Evolutionary conservation across 2,113 vertebrate species (phyloP), one percentile per base, ranked within the genome.

Genomic region (Lepus americanus): DNA sequence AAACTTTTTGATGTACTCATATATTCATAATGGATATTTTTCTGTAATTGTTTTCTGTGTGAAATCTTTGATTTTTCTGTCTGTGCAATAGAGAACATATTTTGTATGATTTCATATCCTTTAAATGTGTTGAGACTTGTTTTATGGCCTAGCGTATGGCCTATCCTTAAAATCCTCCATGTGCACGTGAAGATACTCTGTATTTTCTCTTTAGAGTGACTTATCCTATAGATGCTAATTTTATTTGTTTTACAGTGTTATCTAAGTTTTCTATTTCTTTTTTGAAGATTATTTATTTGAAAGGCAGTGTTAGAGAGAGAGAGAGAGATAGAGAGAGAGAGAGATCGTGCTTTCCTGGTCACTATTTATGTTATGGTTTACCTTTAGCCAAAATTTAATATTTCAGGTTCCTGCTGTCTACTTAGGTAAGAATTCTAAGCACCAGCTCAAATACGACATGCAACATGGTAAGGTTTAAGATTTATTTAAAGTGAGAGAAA

Each of bases 11-110:
- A 36, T 36, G 33, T 36, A 36, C 33, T 16, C 17, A 55, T 55
- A 55, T 55, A 55, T 55, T 55, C 12, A 55, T 55, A 55, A 55
- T 16, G 17, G 17, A 55, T 55, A 11, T 55, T 80, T 79, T 81
- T 36, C 17, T 31, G 13, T 63, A 72, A 4, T 67, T 93, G 83
- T 27, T 8, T 44, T 92, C 67, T 67, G 3, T 53, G 55, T 55
- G 55, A 55, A 55, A 55, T 55, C 55, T 55, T 55, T 84, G 84
- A 88, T 59, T 93, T 90, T 91, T 79, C 12, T 49, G 29, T 39
- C 33, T 69, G 12, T 16, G 33, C 9, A 90, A n/a, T 87, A 27
- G 33, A 36, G 33, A 73, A 80, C 27, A 78, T 33, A 33, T 20
- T 79, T 78, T 87, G 33, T 36, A 73, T 44, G n/a, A 87, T 53